Evolutionary conservation across 1,140 invertebrate species (phyloP).

Genomic region (Laupala kohalensis): DNA sequence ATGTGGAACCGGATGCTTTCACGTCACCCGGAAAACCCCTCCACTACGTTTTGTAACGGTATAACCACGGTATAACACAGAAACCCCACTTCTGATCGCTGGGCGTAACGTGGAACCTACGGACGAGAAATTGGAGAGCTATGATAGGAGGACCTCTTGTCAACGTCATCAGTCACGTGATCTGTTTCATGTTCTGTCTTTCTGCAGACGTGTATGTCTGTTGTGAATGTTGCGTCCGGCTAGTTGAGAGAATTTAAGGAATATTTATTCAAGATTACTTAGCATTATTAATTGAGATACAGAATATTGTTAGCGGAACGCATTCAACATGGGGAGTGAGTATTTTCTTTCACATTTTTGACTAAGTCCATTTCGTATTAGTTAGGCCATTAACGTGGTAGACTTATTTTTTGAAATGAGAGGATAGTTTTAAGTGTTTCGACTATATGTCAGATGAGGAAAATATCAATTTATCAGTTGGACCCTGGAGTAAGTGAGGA

Average conservation of each 20-base stretch:
- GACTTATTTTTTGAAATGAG: neutral
- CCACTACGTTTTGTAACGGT: neutral
- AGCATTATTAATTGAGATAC: too few species aligned
- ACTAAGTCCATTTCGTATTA: too few species aligned
- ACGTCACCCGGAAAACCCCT: neutral
- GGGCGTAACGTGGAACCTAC: neutral
- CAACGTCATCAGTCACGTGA: constrained; percentile 56
- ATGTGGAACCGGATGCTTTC: neutral
- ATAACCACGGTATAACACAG: neutral
- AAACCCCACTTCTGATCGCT: neutral
- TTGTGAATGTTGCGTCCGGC: constrained; percentile 28
- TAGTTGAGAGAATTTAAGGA: constrained; percentile 5
- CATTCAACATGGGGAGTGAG: constrained; percentile 47
- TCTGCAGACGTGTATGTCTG: constrained; percentile 32
- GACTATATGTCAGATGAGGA: neutral
- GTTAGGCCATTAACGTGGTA: neutral
- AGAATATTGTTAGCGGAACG: constrained; percentile 30
- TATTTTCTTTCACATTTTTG: constrained; percentile 28
- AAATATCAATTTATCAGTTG: neutral
- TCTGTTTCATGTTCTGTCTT: constrained; percentile 13
- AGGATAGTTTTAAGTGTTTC: neutral
- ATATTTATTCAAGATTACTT: neutral
- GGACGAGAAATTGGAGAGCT: neutral
- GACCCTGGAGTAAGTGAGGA: neutral
- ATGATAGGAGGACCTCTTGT: constrained; percentile 15